Conservation (phyloP, 2,888 invertebrate species). For the Ormia ochracea region DNA sequence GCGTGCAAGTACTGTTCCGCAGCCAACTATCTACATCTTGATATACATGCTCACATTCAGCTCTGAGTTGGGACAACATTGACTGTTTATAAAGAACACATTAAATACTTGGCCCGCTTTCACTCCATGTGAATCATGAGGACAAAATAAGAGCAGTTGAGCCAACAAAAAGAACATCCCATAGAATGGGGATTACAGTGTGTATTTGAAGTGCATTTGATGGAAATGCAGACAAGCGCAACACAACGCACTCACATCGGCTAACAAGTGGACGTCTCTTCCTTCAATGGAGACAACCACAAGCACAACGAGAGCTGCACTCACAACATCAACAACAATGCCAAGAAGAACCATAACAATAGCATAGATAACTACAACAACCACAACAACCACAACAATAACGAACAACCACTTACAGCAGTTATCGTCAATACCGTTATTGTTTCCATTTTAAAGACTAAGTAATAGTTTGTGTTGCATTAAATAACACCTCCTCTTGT, state of each 20-base stretch:
- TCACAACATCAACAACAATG: not conserved
- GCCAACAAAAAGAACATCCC: not conserved
- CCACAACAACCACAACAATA: slow-evolving; percentile 4
- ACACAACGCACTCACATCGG: not conserved
- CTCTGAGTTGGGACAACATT: not conserved
- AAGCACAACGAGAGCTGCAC: not conserved
- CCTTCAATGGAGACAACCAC: not conserved
- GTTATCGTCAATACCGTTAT: slow-evolving; percentile 13
- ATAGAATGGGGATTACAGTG: slow-evolving; percentile 15
- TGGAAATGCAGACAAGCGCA: slow-evolving; percentile 24
- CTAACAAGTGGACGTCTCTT: slow-evolving; percentile 39
- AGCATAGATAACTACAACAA: not conserved
- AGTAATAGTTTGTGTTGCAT: slow-evolving; percentile 30
- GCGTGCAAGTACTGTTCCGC: slow-evolving; percentile 6
- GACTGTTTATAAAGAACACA: slow-evolving; percentile 16
- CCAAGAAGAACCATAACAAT: not conserved
- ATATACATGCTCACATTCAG: not conserved
- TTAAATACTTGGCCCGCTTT: slow-evolving; percentile 48
- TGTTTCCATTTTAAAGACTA: slow-evolving; percentile 32
- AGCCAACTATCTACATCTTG: not conserved
- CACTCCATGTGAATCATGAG: slow-evolving; percentile 28
- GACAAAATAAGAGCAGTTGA: not conserved
- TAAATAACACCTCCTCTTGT: not conserved
- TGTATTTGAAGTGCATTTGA: slow-evolving; percentile 23
- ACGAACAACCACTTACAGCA: not conserved